Percentiles rank a stretch among this genome's conserved stretches.
These are phyloP conservation scores for Pristionchus maxplancki DNA, from an alignment of 2,888 invertebrate genomes.

Conservation along the genomic window DNA sequence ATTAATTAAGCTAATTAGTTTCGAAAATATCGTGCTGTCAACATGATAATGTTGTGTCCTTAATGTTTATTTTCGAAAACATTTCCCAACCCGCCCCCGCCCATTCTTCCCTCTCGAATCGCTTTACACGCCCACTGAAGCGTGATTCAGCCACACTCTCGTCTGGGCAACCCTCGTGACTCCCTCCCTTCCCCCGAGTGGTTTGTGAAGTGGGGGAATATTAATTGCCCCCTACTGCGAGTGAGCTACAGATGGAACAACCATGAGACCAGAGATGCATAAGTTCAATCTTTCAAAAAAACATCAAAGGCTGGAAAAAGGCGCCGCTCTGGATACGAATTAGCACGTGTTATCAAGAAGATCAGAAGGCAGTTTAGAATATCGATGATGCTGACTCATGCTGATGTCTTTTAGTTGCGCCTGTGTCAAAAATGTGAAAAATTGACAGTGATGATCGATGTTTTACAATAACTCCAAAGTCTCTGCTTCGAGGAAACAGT, in stretches of 20 bases:
- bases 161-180: background rate
- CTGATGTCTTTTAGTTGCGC: too few species aligned
- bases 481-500: too few species aligned
- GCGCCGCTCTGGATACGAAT: too few species aligned
- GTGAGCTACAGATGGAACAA: background rate
- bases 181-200: background rate
- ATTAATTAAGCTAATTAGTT: background rate
- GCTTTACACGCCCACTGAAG: background rate
- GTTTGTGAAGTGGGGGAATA: background rate
- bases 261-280: background rate
- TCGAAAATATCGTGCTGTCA: background rate
- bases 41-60: too few species aligned
- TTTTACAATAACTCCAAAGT: background rate
- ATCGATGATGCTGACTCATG: too few species aligned
- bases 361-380: too few species aligned
- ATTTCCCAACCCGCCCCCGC: background rate
- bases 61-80: background rate
- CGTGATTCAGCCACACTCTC: conserved; percentile 2
- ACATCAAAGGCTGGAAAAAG: too few species aligned
- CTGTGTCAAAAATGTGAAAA: too few species aligned
- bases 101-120: background rate
- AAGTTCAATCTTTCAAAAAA: background rate
- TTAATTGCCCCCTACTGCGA: background rate
- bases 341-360: too few species aligned
- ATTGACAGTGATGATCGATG: background rate